Evolutionary conservation across 2,888 invertebrate species (phyloP).

Genomic region (Prenolepis imparis): DNA sequence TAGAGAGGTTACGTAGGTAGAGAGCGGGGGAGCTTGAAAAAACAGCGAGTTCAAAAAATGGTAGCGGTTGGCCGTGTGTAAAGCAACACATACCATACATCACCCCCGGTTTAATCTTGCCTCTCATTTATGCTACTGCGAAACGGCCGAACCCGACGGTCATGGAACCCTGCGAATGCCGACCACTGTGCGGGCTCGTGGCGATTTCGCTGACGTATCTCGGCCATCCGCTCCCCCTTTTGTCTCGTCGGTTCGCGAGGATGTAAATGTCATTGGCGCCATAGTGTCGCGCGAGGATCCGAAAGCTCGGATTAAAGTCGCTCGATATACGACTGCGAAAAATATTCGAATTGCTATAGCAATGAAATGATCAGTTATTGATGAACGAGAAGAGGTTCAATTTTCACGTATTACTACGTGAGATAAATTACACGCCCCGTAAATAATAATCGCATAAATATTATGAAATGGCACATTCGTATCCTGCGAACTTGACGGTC

Average conservation of each 20-base stretch:
- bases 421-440: neutral
- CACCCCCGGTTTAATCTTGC: slow-evolving; percentile 83
- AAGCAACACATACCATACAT: slow-evolving; percentile 76
- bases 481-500: neutral
- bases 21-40: slow-evolving; percentile 59
- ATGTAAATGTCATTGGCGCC: slow-evolving; percentile 79
- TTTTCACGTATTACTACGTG: neutral
- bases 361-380: slow-evolving; percentile 12
- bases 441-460: slow-evolving; percentile 12
- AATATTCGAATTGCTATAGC: slow-evolving; percentile 23
- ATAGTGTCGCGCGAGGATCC: slow-evolving; percentile 63
- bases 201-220: slow-evolving; percentile 80
- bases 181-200: slow-evolving; percentile 66
- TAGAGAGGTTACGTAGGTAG: slow-evolving; percentile 30
- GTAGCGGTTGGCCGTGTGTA: slow-evolving; percentile 58
- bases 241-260: slow-evolving; percentile 73
- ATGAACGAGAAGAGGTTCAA: neutral
- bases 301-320: slow-evolving; percentile 66
- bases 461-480: neutral
- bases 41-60: slow-evolving; percentile 53
- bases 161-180: slow-evolving; percentile 70
- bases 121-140: slow-evolving; percentile 83
- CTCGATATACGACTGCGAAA: slow-evolving; percentile 49
- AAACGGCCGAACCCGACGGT: slow-evolving; percentile 79
- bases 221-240: slow-evolving; percentile 72